A percentile compares a stretch with the other conserved stretches of the same genome.
phyloP scores from a whole-genome alignment of 2,797 vertebrate genomes.

The Pangasius djambal region DNA sequence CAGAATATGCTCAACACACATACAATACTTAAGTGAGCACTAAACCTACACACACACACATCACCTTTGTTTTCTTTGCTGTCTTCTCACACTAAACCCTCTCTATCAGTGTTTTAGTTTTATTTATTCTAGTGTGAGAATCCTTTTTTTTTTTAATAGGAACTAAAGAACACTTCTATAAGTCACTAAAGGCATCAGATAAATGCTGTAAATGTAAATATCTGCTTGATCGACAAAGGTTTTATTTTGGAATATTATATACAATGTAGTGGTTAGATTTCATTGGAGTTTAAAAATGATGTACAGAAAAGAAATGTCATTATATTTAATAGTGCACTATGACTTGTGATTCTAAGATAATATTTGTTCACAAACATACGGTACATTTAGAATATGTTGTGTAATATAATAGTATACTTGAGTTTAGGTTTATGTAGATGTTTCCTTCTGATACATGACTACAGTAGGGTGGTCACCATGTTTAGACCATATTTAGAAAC shows the following conservation, averaged over 20 bases:
- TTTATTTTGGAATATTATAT: background rate
- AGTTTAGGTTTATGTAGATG: background rate
- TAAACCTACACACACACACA: background rate
- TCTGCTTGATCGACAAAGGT: background rate
- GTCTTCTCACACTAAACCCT: background rate
- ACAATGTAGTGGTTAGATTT: background rate
- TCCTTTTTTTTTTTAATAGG: too few relatives aligned
- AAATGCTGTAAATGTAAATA: background rate
- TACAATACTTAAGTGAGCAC: background rate
- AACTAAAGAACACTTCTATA: background rate
- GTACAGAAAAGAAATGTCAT: background rate
- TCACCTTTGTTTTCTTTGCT: background rate
- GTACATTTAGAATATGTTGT: background rate
- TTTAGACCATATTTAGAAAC: background rate
- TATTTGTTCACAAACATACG: background rate
- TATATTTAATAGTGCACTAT: background rate
- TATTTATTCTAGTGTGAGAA: background rate
- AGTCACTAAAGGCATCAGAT: background rate
- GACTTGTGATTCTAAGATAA: background rate
- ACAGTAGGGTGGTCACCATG: background rate
- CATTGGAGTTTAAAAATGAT: background rate
- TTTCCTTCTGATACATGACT: background rate
- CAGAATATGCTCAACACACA: background rate
- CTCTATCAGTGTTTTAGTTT: background rate
- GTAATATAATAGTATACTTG: background rate